A percentile compares a stretch with the other conserved stretches of the same genome.
Conservation (phyloP, 2,113 vertebrate genomes). For the Apodemus sylvaticus region DNA sequence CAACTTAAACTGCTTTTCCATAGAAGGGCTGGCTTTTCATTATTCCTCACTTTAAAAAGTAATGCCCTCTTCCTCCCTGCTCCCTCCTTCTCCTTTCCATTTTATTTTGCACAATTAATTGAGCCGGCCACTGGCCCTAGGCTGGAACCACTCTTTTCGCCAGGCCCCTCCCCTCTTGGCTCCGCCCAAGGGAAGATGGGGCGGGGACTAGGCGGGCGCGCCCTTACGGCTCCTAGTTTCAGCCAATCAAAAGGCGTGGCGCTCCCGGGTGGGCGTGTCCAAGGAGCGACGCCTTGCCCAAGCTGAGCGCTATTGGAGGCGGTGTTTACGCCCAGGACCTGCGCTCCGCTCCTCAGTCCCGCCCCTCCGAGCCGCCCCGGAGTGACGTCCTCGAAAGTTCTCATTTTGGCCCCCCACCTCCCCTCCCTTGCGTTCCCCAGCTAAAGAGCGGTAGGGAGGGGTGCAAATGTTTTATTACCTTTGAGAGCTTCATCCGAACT, state of each 20-base stretch:
- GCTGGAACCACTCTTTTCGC: neutral
- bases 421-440: slow-evolving; percentile 69
- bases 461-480: slow-evolving; percentile 90
- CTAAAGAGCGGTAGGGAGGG: slow-evolving; percentile 85
- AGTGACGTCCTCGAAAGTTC: slow-evolving; percentile 79
- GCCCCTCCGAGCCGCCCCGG: neutral
- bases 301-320: slow-evolving; percentile 58
- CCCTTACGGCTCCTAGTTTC: neutral
- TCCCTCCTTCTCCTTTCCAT: slow-evolving; percentile 21
- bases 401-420: slow-evolving; percentile 53
- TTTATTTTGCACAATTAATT: slow-evolving; percentile 75
- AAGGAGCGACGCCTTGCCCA: neutral
- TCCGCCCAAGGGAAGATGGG: slow-evolving; percentile 11
- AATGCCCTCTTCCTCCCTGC: slow-evolving; percentile 44
- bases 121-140: neutral
- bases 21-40: slow-evolving; percentile 73
- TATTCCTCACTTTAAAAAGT: slow-evolving; percentile 75
- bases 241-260: slow-evolving; percentile 42
- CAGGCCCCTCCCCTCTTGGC: slow-evolving; percentile 33
- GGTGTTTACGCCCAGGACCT: slow-evolving; percentile 26
- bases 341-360: neutral
- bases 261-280: slow-evolving; percentile 21
- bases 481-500: slow-evolving; percentile 84
- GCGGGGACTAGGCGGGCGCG: slow-evolving; percentile 26
- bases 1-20: slow-evolving; percentile 73